Base-by-base conservation (phyloP, 2,797 vertebrate genomes). In the Rhyacichthys aspro region DNA sequence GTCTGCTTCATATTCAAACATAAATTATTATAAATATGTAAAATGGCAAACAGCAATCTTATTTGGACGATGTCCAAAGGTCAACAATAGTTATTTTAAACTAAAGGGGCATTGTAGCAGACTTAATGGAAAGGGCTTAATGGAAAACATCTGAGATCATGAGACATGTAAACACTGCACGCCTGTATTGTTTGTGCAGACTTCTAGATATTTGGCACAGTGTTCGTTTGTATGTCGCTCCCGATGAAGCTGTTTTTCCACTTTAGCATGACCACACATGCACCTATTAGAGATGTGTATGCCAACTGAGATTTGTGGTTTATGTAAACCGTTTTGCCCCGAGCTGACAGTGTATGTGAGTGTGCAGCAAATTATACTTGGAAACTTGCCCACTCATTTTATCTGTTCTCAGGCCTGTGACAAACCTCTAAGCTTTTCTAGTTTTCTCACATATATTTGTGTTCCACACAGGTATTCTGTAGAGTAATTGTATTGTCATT, bases 251-350 rank as follows among this genome's bases (percentile, higher is more conserved):
- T 39, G 74, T 76, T 78, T 63, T 76, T 72, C 68, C 32, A 28
- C 61, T 73, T 59, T 37, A 65, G 52, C 82, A 70, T 76, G 85
- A 65, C 57, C 45, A 67, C 77, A 52, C 83, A 63, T 64, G 80
- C 61, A 63, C 33, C 28, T 32, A 67, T 72, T 55, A 74, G 56
- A 39, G 23, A 46, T 60, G 23, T 53, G 39, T 77, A 39, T 74
- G 72, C 73, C 77, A 74, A 42, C 70, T 72, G 64, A 83, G 79
- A 81, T 72, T 80, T 76, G 56, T 14, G 64, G 32, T 66, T 79
- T 61, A 71, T 80, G 76, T 74, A 67, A 81, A 77, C 69, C 32
- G 55, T 84, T 85, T 85, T 79, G 78, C 81, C 81, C 68, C 63
- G 50, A 76, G 77, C 72, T 70, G 65, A 67, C 55, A 59, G 54